phyloP scores from a whole-genome alignment of 2,113 vertebrate genomes.

The Pedionomus torquatus region DNA sequence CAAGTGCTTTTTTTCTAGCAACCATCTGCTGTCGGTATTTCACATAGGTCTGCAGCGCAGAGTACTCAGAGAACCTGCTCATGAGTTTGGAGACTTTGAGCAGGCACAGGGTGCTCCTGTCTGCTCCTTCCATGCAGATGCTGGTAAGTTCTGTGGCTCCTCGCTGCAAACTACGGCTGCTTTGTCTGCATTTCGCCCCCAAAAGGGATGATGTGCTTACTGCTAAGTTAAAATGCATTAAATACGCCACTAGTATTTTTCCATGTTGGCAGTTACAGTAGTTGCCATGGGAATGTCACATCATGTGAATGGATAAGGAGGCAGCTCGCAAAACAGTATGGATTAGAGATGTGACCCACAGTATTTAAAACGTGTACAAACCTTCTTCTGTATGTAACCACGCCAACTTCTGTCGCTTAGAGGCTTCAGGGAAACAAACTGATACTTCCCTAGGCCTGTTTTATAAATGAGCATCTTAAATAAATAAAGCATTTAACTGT shows the following conservation, averaged over 20 bases:
- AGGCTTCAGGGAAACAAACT: constrained; percentile 47
- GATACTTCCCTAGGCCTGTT: constrained; percentile 12
- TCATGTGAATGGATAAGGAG: constrained; percentile 30
- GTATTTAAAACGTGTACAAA: background rate
- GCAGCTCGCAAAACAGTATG: background rate
- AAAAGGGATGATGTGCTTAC: background rate
- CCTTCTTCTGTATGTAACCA: background rate
- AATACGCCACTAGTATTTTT: constrained; percentile 51
- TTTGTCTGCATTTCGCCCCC: background rate
- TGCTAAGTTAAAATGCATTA: constrained; percentile 20
- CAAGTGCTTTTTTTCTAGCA: background rate
- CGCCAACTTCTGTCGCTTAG: background rate
- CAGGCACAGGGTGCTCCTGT: background rate
- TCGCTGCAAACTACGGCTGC: background rate
- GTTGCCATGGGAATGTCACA: constrained; percentile 64
- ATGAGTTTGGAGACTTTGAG: background rate
- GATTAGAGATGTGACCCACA: background rate
- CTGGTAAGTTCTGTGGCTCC: background rate
- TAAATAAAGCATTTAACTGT: constrained; percentile 68
- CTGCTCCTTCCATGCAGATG: background rate
- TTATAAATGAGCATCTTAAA: constrained; percentile 63
- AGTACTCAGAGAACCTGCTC: background rate
- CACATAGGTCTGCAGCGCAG: background rate
- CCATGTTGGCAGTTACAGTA: constrained; percentile 45
- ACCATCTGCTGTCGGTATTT: background rate